These are phyloP conservation scores for Gibbula magus DNA, from an alignment of 2,888 invertebrate species.

Conservation along the genomic window DNA sequence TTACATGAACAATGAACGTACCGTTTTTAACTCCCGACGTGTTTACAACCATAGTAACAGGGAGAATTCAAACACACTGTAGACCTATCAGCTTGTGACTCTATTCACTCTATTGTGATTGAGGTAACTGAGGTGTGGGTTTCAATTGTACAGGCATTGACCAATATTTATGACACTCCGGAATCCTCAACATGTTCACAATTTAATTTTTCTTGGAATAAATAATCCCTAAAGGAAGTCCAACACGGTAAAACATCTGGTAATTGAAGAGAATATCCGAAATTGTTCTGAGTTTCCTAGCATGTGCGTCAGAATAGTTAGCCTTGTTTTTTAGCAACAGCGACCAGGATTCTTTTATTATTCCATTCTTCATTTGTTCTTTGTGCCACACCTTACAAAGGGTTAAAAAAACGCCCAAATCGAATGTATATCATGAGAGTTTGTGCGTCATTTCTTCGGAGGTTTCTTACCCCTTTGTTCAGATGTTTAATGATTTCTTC, in stretches of 20 bases:
- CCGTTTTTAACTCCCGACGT: too few relatives aligned
- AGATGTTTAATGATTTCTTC: not conserved
- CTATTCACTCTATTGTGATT: not conserved
- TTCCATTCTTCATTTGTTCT: not conserved
- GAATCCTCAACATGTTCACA: not conserved
- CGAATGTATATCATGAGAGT: not conserved
- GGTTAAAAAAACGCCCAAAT: not conserved
- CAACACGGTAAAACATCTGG: not conserved
- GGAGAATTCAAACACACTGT: too few relatives aligned
- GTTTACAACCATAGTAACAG: too few relatives aligned
- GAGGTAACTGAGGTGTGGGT: not conserved
- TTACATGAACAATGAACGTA: not conserved
- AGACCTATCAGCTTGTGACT: too few relatives aligned
- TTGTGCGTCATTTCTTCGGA: not conserved
- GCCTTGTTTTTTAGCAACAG: not conserved
- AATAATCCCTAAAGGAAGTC: not conserved
- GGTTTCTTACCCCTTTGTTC: not conserved
- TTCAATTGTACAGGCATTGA: not conserved
- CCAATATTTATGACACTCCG: not conserved
- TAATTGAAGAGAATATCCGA: not conserved
- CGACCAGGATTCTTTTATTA: not conserved
- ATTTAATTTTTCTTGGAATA: not conserved
- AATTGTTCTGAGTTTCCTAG: not conserved
- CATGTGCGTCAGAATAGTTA: not conserved
- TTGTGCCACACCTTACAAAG: not conserved